Evolutionary conservation across 2,888 invertebrate species (phyloP), one percentile per base, ranked within the genome.

Genomic region (Dryomyza anilis): DNA sequence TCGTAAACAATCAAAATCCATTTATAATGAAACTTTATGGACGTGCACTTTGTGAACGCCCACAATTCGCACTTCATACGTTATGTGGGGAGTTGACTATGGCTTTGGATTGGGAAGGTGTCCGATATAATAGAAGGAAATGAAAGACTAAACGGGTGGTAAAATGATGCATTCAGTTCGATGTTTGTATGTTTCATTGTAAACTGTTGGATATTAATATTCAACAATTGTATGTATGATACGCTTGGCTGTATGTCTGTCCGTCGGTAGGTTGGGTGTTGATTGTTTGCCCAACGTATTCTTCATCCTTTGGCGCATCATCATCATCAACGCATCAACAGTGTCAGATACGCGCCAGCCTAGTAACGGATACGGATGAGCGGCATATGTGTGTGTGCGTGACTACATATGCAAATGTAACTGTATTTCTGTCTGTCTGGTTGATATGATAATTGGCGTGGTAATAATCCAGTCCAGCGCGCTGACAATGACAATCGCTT

Each of bases 401-500:
- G 53, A 36, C n/a, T 57, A 30, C 62, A 50, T 16, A 29, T 43
- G 43, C 25, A 30, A 16, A 45, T 23, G 25, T 59, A 29, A 10
- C 10, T 59, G 16, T 6, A 45, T 43, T 33, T 50, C 16, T 52
- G 36, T 27, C 16, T 16, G 61, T 43, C 61, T 48, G 48, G n/a
- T 55, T 46, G 64, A 64, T 64, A 53, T 77, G 78, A 76, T 76
- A 76, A 76, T 76, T 77, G 76, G 76, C 76, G 76, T 75, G 77
- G 77, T 76, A 76, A 77, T 76, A 76, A 76, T 76, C 78, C 76
- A 77, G 76, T 76, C 73, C 76, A 74, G 71, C 74, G 74, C 76
- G 75, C 74, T 75, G 78, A 77, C 78, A 78, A 77, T 74, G 74
- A 75, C 75, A 78, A 78, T 77, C 78, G 75, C 75, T 78, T 77